These are phyloP conservation scores for Fundulus diaphanus DNA, from an alignment of 2,797 vertebrate genomes.

Conservation along the genomic window DNA sequence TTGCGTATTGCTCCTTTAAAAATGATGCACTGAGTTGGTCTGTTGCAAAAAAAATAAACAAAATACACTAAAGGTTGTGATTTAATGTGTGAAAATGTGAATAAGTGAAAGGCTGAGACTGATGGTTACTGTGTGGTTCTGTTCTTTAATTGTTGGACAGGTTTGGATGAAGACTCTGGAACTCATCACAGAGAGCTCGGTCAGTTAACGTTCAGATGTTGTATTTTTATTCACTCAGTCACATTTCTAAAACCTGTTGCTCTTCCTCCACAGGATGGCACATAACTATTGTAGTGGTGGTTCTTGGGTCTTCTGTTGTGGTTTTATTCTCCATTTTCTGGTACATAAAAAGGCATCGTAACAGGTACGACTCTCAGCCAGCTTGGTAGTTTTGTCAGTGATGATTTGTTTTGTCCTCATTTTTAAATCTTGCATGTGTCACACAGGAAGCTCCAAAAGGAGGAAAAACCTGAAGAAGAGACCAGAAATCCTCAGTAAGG, in stretches of 20 bases:
- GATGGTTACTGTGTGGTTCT: not conserved
- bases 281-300: not conserved
- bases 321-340: not conserved
- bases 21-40: too few relatives aligned
- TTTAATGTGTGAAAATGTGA: too few relatives aligned
- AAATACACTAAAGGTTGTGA: too few relatives aligned
- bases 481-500: not conserved
- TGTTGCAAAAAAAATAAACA: too few relatives aligned
- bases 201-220: not conserved
- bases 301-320: not conserved
- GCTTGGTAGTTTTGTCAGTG: not conserved
- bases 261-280: not conserved
- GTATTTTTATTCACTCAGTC: not conserved
- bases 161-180: not conserved
- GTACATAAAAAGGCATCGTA: not conserved
- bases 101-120: too few relatives aligned
- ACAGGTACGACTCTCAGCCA: not conserved
- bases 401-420: not conserved
- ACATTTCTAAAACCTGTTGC: not conserved
- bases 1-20: too few relatives aligned
- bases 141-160: not conserved
- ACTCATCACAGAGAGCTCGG: rapidly evolving
- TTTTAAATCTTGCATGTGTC: not conserved
- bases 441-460: not conserved
- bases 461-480: not conserved